Conservation (phyloP, 1,140 invertebrate genomes). For the Helicoverpa armigera region DNA sequence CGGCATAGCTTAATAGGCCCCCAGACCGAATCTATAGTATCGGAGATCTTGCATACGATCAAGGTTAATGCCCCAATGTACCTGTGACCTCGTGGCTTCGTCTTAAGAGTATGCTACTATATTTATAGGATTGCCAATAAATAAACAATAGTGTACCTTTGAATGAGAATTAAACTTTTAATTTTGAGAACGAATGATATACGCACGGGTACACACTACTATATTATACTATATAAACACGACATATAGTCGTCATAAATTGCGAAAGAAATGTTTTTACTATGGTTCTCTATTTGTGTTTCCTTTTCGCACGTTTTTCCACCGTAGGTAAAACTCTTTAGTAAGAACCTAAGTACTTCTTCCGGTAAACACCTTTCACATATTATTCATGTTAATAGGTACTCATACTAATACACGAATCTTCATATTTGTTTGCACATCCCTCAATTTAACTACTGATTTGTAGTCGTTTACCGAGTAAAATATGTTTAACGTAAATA, state of each 20-base stretch:
- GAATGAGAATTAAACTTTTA: neutral
- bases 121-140: neutral
- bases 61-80: conserved; percentile 64
- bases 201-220: no score
- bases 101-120: neutral
- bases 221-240: no score
- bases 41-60: conserved; percentile 64
- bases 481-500: conserved; percentile 27
- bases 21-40: conserved; percentile 60
- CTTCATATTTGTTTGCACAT: neutral
- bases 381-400: conserved; percentile 18
- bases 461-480: conserved; percentile 24
- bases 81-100: conserved; percentile 56
- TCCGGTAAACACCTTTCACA: conserved; percentile 11
- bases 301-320: conserved; percentile 7
- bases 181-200: neutral
- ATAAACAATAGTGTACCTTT: neutral
- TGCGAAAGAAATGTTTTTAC: neutral
- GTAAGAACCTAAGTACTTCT: neutral
- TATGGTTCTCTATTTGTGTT: neutral
- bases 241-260: neutral
- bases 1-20: conserved; percentile 66
- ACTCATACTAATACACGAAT: neutral
- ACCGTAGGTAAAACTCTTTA: conserved; percentile 17
- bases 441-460: conserved; percentile 3